phyloP scores from a whole-genome alignment of 2,113 vertebrate genomes.

The Callocephalon fimbriatum region DNA sequence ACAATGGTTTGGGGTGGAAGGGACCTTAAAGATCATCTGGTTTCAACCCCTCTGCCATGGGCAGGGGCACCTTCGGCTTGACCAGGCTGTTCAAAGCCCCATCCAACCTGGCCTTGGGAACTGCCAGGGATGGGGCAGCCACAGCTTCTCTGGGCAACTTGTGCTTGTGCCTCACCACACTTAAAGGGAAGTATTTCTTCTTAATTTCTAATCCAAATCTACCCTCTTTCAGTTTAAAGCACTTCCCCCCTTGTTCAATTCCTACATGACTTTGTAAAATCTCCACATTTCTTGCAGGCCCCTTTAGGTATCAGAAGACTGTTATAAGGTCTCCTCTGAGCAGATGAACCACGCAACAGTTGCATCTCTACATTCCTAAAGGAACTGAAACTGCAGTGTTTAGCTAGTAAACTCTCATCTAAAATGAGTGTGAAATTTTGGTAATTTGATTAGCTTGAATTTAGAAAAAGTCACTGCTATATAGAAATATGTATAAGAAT shows the following conservation, averaged over 20 bases:
- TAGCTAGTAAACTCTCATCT: neutral
- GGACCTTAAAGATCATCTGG: neutral
- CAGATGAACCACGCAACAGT: neutral
- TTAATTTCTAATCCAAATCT: neutral
- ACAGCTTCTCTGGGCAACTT: neutral
- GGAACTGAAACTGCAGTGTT: neutral
- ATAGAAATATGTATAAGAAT: neutral
- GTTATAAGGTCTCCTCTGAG: neutral
- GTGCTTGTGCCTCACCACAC: neutral
- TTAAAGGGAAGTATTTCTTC: neutral
- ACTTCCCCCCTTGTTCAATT: neutral
- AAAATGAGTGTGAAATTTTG: neutral
- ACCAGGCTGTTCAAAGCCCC: neutral
- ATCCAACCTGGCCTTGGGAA: neutral
- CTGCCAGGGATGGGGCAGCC: neutral
- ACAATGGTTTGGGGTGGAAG: neutral
- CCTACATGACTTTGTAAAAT: neutral
- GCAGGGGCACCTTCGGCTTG: neutral
- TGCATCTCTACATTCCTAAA: neutral
- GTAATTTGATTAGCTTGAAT: neutral
- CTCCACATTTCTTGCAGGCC: neutral
- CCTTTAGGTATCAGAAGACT: neutral
- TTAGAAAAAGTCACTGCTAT: neutral
- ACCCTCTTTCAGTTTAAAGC: neutral
- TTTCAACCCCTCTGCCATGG: neutral